Conservation (phyloP, 2,888 invertebrate species). For the Pseudeuparius sepicola region DNA sequence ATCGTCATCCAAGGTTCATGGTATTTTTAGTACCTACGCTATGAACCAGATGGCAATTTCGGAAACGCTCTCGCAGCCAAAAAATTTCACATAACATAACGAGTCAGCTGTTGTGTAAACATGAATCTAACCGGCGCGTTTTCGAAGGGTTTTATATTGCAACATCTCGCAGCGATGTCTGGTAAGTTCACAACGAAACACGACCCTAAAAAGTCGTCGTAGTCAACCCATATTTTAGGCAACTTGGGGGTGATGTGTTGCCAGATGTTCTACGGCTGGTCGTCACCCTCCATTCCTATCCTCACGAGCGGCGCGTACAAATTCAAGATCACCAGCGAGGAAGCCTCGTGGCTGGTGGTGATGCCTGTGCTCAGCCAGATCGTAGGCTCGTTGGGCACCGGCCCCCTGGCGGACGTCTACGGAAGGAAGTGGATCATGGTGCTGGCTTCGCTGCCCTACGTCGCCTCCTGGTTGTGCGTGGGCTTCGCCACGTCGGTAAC, state of each 20-base stretch:
- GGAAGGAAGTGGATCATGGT: slow-evolving; percentile 56
- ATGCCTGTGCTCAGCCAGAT: slow-evolving; percentile 55
- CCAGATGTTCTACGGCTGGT: slow-evolving; percentile 43
- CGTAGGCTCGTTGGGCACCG: slow-evolving; percentile 53
- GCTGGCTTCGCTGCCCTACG: slow-evolving; percentile 49
- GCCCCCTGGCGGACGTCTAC: slow-evolving; percentile 52
- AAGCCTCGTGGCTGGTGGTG: slow-evolving; percentile 53
- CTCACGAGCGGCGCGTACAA: slow-evolving; percentile 41
- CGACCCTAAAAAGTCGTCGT: too few species aligned
- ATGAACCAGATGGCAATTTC: too few species aligned
- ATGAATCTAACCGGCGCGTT: too few species aligned
- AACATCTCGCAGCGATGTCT: too few species aligned
- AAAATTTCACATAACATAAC: too few species aligned
- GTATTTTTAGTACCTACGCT: too few species aligned
- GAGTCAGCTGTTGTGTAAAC: too few species aligned
- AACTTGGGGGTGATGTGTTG: slow-evolving; percentile 29
- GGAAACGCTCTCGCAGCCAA: too few species aligned
- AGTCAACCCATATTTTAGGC: not conserved
- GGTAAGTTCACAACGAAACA: too few species aligned
- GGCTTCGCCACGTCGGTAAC: slow-evolving; percentile 47
- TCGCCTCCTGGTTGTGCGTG: slow-evolving; percentile 52
- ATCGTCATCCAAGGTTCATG: too few species aligned
- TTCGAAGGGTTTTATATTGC: too few species aligned
- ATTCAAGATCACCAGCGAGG: slow-evolving; percentile 42
- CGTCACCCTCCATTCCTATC: slow-evolving; percentile 46